phyloP scores from a whole-genome alignment of 2,888 invertebrate genomes.

The Salticus scenicus region DNA sequence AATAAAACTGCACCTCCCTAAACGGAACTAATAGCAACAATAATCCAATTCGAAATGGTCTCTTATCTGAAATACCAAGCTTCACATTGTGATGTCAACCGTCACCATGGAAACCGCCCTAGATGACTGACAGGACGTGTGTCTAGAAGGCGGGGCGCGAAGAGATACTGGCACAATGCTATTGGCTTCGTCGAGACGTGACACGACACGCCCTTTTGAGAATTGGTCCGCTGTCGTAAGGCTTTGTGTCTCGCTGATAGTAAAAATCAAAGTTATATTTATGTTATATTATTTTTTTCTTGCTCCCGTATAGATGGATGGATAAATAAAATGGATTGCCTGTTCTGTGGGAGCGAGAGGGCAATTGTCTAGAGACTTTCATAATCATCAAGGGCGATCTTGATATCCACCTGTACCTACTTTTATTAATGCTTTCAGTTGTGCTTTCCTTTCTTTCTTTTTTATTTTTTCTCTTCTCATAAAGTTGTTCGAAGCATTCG shows the following conservation, averaged over 20 bases:
- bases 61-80: constrained; percentile 52
- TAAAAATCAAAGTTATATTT: constrained; percentile 43
- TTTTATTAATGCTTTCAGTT: too few species aligned
- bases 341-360: background rate
- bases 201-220: constrained; percentile 58
- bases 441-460: background rate
- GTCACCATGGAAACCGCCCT: constrained; percentile 59
- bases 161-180: constrained; percentile 50
- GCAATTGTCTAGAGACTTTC: background rate
- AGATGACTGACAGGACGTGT: constrained; percentile 68
- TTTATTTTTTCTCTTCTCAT: background rate
- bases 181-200: constrained; percentile 66
- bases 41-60: constrained; percentile 8
- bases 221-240: constrained; percentile 32
- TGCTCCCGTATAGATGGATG: constrained; percentile 21
- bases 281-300: constrained; percentile 18
- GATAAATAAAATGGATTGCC: constrained; percentile 43
- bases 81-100: constrained; percentile 68
- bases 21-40: constrained; percentile 17
- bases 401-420: constrained; percentile 44
- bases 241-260: constrained; percentile 11
- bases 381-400: constrained; percentile 39
- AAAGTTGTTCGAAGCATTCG: too few species aligned
- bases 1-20: background rate
- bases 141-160: constrained; percentile 55